phyloP scores from a whole-genome alignment of 2,797 vertebrate genomes.

The Lacerta agilis region DNA sequence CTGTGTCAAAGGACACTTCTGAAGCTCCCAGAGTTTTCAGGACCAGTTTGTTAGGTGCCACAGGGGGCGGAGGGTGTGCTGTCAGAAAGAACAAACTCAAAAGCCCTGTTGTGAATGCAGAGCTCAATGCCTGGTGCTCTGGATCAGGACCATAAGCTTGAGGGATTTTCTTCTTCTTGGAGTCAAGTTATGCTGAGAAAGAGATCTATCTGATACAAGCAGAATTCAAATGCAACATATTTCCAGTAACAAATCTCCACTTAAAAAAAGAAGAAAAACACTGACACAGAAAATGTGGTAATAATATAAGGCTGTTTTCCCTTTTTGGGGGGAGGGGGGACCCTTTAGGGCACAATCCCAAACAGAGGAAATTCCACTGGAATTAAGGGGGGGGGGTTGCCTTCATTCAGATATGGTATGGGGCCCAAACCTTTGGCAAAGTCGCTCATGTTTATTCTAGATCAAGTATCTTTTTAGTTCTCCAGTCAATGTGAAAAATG shows the following conservation, averaged over 20 bases:
- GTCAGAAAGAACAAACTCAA: not conserved
- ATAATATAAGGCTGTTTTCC: not conserved
- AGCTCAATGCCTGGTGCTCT: not conserved
- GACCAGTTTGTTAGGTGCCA: not conserved
- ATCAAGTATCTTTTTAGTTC: slow-evolving; percentile 28
- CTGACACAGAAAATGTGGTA: not conserved
- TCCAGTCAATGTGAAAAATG: slow-evolving; percentile 26
- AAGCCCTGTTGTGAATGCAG: not conserved
- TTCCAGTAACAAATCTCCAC: slow-evolving; percentile 18
- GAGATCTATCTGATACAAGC: slow-evolving; percentile 63
- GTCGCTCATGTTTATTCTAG: slow-evolving; percentile 16
- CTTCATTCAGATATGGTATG: not conserved
- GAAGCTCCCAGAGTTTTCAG: not conserved
- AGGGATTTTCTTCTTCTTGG: slow-evolving; percentile 31
- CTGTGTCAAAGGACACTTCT: not conserved
- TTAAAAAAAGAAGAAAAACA: not conserved
- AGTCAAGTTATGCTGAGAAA: slow-evolving; percentile 58
- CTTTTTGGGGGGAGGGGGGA: not conserved
- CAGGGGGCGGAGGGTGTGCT: not conserved
- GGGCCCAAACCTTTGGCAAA: slow-evolving; percentile 29
- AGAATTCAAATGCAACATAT: slow-evolving; percentile 36
- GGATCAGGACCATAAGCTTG: not conserved
- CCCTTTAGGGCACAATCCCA: not conserved
- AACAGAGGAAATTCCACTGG: not conserved
- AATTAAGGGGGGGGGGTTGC: not conserved